Percentiles rank a stretch among this genome's conserved stretches.
Evolutionary conservation across 2,888 invertebrate species (phyloP).

Genomic region (Epirrhoe tristata): DNA sequence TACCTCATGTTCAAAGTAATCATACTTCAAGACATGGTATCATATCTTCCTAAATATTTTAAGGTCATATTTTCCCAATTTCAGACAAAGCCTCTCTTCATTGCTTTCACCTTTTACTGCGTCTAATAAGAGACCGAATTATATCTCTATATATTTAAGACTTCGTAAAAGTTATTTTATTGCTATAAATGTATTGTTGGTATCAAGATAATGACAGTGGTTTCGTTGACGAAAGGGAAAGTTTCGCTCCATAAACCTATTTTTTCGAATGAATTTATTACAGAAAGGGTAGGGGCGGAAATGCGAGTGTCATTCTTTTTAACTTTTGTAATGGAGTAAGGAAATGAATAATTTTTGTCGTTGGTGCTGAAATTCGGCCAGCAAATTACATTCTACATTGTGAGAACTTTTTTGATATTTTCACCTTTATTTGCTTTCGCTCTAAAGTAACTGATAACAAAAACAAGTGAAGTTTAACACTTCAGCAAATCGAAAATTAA

Average conservation of each 20-base stretch:
- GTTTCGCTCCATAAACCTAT: conserved; percentile 70
- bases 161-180: conserved; percentile 2
- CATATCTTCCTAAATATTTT: not conserved
- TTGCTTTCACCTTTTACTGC: not conserved
- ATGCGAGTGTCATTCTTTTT: conserved; percentile 46
- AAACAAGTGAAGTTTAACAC: conserved; percentile 41
- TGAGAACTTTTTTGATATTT: conserved; percentile 13
- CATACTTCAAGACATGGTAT: not conserved
- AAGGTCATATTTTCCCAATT: not conserved
- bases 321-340: conserved; percentile 35
- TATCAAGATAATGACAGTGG: conserved; percentile 66
- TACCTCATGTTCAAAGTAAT: conserved; percentile 65
- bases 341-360: conserved; percentile 19
- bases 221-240: conserved; percentile 73
- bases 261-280: conserved; percentile 72
- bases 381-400: conserved; percentile 11
- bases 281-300: conserved; percentile 65
- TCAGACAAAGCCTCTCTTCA: not conserved
- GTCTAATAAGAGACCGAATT: not conserved
- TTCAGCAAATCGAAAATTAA: conserved; percentile 55
- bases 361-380: conserved; percentile 18
- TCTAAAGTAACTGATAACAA: conserved; percentile 32
- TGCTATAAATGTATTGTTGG: not conserved
- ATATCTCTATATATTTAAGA: not conserved
- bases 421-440: conserved; percentile 31